These are phyloP conservation scores for Protaetia brevitarsis DNA, from an alignment of 1,140 invertebrate species.

Conservation along the genomic window DNA sequence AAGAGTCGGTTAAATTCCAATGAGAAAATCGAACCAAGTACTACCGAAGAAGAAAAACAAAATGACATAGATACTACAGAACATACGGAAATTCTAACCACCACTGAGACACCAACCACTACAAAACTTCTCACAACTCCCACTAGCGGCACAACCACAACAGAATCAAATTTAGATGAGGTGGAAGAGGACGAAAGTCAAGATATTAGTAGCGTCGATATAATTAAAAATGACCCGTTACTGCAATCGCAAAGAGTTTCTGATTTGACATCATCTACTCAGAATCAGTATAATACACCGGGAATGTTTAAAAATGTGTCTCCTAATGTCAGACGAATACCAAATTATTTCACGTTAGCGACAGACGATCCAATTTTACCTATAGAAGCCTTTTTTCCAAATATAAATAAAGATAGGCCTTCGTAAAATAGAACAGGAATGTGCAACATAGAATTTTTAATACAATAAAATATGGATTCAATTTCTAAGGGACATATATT, in stretches of 20 bases:
- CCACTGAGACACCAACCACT: background rate
- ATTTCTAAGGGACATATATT: too few relatives aligned
- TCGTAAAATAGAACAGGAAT: background rate
- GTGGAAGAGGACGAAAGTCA: constrained; percentile 26
- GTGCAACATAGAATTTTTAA: background rate
- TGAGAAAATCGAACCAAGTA: background rate
- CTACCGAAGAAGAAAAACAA: background rate
- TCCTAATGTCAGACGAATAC: constrained; percentile 50
- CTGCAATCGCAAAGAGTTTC: constrained; percentile 55
- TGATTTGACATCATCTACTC: constrained; percentile 56
- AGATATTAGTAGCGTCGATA: constrained; percentile 31
- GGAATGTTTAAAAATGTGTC: constrained; percentile 55
- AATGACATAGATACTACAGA: background rate
- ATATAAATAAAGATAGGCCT: constrained; percentile 35
- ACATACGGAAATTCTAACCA: background rate
- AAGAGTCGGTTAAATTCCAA: constrained; percentile 28
- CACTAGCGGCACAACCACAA: background rate
- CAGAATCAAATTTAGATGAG: background rate
- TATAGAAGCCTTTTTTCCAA: constrained; percentile 62
- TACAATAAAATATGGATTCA: background rate
- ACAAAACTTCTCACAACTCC: background rate
- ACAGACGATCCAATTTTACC: constrained; percentile 62
- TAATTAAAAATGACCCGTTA: constrained; percentile 39
- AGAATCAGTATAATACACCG: constrained; percentile 58
- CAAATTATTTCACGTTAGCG: constrained; percentile 60